Evolutionary conservation across 1,140 invertebrate species (phyloP), one percentile per base, ranked within the genome.

Genomic region (Propsilocerus akamusi): DNA sequence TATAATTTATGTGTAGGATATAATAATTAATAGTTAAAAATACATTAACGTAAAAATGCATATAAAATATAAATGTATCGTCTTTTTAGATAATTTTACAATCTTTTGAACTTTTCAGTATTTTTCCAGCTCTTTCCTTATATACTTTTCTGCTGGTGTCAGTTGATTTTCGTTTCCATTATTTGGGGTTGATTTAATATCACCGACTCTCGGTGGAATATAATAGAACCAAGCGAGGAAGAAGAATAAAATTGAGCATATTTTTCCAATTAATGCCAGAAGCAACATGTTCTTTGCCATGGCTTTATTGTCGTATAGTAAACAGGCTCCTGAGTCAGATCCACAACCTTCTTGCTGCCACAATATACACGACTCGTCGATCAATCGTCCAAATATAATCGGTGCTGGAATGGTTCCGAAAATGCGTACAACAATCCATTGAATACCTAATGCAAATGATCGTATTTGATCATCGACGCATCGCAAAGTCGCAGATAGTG

Each of bases 381-480:
- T 90, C 14, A 86, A 72, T 51, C 77, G 75, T 0, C 87, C 87
- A 65, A 90, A 90, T 49, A 90, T 73, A 50, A 91, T 76, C 0
- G 87, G 87, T 12, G 84, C 82, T 1, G 87, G 87, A 57, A 90
- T 89, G 4, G 86, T 88, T n/a, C 84, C 84, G 60, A 79, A 56
- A 37, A 84, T 60, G 14, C 87, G 71, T 6, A 87, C 81, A 53
- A 84, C 78, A 24, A 90, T 83, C 81, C 86, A 90, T 62, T 92
- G 87, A 56, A 91, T 77, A 0, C 87, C 87, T 25, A 91, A 64
- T 1, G 85, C 86, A 69, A 92, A 87, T 2, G 86, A 84, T 34
- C 83, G 72, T 61, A 89, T 83, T 52, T 89, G 81, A 58, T 84
- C 78, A 24, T 76, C 71, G 3, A 91, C 86, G 54, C 84, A 86